Evolutionary conservation across 2,797 vertebrate species (phyloP), one percentile per base, ranked within the genome.

Genomic region (Poecilia picta): DNA sequence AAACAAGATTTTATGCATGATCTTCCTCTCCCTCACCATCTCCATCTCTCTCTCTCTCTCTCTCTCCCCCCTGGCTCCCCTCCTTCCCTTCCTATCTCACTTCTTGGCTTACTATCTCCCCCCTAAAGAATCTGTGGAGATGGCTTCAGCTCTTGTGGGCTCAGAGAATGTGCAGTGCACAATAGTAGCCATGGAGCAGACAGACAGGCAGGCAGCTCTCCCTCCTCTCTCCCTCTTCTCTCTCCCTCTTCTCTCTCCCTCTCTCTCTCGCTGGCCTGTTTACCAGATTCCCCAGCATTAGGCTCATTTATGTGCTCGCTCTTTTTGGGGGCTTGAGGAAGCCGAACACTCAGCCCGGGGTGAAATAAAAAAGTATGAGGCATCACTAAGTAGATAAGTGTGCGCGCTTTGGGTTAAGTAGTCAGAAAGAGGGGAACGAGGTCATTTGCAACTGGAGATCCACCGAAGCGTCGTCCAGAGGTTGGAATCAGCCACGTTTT

Each of bases 1-100:
- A 95, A 95, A 96, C 89, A 93, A 95, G 93, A 96, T 97, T 97
- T 97, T 96, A 95, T 96, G 95, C 95, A 93, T 96, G 96, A 94
- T 96, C 95, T 94, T 96, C 95, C 89, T 92, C 92, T 87, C 88
- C 68, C 81, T 68, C 71, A 47, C 83, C 74, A 78, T 64, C 80
- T 94, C 93, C 80, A 86, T 47, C 87, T 59, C 81, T 80, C 31
- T 81, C 41, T 81, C 72, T 81, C 86, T 72, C 39, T 39, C 39
- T 39, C 39, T 39, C 39, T 39, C 86, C 70, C 83, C 83, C 77
- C 77, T 73, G 72, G 71, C 33, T 3, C 77, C 88, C 77, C 51
- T 70, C 72, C 72, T 33, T 75, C 70, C 47, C 64, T 73, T 77
- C 39, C 78, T 88, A 78, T 33, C 84, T 95, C 94, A 92, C 93